Evolutionary conservation across 2,888 invertebrate genomes (phyloP).

Genomic region (Scaptodrosophila latifasciaeformis): DNA sequence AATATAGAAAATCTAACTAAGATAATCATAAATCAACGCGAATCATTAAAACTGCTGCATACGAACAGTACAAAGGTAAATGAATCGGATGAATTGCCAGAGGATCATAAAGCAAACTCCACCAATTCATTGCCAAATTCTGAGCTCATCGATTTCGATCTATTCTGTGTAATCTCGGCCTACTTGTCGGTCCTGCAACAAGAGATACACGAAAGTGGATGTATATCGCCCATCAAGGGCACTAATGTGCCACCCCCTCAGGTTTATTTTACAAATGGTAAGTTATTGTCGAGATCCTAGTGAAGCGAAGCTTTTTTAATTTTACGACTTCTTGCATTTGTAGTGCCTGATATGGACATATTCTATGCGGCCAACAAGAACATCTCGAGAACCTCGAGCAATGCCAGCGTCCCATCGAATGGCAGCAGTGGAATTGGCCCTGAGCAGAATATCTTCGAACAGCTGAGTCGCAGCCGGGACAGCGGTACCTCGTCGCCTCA

Average conservation of each 20-base stretch:
- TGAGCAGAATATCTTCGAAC: constrained; percentile 59
- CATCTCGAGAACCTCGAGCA: constrained; percentile 72
- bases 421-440: constrained; percentile 56
- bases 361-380: constrained; percentile 70
- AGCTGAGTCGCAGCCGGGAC: constrained; percentile 70
- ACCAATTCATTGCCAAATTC: constrained; percentile 22
- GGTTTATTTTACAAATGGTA: constrained; percentile 74
- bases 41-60: constrained; percentile 63
- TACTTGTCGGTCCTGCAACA: constrained; percentile 75
- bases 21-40: constrained; percentile 71
- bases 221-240: constrained; percentile 75
- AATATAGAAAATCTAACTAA: constrained; percentile 72
- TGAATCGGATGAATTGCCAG: not conserved
- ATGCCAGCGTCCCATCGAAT: constrained; percentile 69
- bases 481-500: constrained; percentile 76
- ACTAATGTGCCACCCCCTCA: constrained; percentile 75
- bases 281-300: not conserved
- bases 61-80: constrained; percentile 48
- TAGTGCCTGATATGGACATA: constrained; percentile 58
- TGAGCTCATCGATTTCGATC: constrained; percentile 72
- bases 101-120: not conserved
- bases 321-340: not conserved
- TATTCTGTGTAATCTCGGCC: constrained; percentile 75
- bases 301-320: not conserved
- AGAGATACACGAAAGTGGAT: constrained; percentile 75